These are phyloP conservation scores for Luperina nickerlii DNA, from an alignment of 2,888 invertebrate species.

Conservation along the genomic window DNA sequence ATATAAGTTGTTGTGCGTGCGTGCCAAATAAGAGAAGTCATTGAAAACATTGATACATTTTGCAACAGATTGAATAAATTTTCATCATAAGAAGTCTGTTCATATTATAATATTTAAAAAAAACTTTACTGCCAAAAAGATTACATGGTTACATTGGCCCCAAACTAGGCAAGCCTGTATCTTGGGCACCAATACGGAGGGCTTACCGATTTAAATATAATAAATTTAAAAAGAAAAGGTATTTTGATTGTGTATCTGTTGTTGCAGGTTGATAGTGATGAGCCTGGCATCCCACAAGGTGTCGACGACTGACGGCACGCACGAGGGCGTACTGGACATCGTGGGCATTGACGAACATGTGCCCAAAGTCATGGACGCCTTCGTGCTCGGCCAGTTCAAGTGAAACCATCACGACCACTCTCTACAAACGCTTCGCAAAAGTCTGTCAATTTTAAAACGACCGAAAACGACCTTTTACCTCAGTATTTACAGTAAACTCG, in stretches of 20 bases:
- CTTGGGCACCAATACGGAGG: not conserved
- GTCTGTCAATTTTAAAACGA: slow-evolving; percentile 62
- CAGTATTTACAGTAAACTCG: slow-evolving; percentile 77
- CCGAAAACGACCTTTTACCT: slow-evolving; percentile 75
- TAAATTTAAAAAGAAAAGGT: not conserved
- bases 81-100: not conserved
- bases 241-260: not conserved
- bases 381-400: slow-evolving; percentile 89
- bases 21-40: not conserved
- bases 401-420: slow-evolving; percentile 67
- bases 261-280: slow-evolving; percentile 90
- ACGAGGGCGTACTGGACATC: slow-evolving; percentile 91
- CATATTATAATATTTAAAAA: not conserved
- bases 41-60: not conserved
- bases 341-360: slow-evolving; percentile 92
- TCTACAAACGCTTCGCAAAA: slow-evolving; percentile 53
- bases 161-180: not conserved
- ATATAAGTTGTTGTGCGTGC: not conserved
- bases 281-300: slow-evolving; percentile 90
- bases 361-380: slow-evolving; percentile 91
- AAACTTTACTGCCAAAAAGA: not conserved
- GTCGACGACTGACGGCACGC: slow-evolving; percentile 84
- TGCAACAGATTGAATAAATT: not conserved
- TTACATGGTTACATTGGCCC: not conserved
- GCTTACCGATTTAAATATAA: not conserved